phyloP scores from a whole-genome alignment of 2,888 invertebrate species.

The Odontocolon sp. region DNA sequence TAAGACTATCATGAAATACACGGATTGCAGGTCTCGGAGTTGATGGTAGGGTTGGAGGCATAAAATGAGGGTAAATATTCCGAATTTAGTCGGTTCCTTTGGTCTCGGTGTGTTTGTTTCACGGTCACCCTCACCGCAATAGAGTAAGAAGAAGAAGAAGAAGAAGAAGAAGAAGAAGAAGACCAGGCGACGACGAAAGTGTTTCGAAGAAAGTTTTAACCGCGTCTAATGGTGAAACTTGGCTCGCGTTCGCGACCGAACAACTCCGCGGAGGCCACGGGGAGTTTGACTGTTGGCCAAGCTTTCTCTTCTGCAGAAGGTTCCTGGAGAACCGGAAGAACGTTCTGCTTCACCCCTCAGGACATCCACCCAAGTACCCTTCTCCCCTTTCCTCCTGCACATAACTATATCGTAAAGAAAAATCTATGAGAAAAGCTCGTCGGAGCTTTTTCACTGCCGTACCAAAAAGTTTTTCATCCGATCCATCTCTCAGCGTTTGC shows the following conservation, averaged over 20 bases:
- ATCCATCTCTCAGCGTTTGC: constrained; percentile 57
- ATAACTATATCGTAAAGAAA: constrained; percentile 44
- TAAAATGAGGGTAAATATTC: constrained; percentile 69
- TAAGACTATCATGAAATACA: constrained; percentile 39
- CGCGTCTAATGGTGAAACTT: constrained; percentile 79
- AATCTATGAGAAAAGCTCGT: constrained; percentile 54
- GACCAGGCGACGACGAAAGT: constrained; percentile 74
- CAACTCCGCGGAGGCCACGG: constrained; percentile 67
- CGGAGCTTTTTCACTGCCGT: constrained; percentile 44
- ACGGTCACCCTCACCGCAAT: constrained; percentile 70
- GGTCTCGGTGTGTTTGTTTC: constrained; percentile 71
- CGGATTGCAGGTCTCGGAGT: not conserved
- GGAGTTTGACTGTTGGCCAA: constrained; percentile 76
- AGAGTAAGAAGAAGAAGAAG: constrained; percentile 31
- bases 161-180: constrained; percentile 50
- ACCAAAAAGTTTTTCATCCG: constrained; percentile 69
- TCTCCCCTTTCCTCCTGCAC: not conserved
- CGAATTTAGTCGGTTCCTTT: constrained; percentile 65
- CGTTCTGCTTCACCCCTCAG: constrained; percentile 22
- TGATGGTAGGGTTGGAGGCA: constrained; percentile 20
- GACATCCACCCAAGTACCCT: not conserved
- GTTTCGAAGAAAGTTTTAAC: constrained; percentile 80
- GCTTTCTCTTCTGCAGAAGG: constrained; percentile 59
- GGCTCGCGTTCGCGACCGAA: constrained; percentile 67
- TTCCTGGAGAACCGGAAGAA: constrained; percentile 55